These are phyloP conservation scores for Ditylenchus dipsaci DNA, from an alignment of 1,140 invertebrate genomes.

Conservation along the genomic window DNA sequence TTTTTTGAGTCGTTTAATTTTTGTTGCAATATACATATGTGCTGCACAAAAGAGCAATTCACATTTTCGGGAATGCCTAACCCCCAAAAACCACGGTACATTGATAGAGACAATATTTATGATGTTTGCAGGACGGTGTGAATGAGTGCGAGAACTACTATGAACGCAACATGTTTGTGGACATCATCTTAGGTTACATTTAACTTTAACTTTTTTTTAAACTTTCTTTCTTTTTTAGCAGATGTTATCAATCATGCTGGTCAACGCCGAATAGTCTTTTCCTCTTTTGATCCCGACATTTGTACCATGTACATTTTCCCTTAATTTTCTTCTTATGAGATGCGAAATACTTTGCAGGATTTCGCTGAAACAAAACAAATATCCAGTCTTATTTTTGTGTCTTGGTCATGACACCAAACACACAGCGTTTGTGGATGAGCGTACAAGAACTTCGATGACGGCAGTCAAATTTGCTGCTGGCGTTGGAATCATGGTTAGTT, in stretches of 20 bases:
- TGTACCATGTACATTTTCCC: constrained; percentile 54
- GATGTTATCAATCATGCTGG: constrained; percentile 51
- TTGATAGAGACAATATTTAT: too few species aligned
- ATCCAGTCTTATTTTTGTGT: constrained; percentile 56
- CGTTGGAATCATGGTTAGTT: constrained; percentile 36
- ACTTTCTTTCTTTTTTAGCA: too few species aligned
- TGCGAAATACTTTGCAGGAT: constrained; percentile 34
- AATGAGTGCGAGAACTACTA: constrained; percentile 42
- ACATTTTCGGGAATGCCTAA: too few species aligned
- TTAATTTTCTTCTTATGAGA: constrained; percentile 5
- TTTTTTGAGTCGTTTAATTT: too few species aligned
- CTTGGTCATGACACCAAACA: constrained; percentile 46
- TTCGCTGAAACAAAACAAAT: constrained; percentile 54
- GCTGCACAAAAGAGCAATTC: too few species aligned
- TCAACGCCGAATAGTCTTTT: constrained; percentile 54
- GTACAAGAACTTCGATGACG: constrained; percentile 45
- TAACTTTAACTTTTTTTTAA: too few species aligned
- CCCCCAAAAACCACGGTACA: too few species aligned
- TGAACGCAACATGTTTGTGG: constrained; percentile 48
- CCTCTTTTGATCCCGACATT: constrained; percentile 57
- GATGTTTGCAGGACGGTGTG: constrained; percentile 21
- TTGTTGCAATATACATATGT: too few species aligned
- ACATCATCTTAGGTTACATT: too few species aligned
- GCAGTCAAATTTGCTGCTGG: constrained; percentile 53
- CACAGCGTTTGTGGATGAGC: constrained; percentile 39